phyloP scores from a whole-genome alignment of 2,113 vertebrate species.

The Nothocercus nigrocapillus region DNA sequence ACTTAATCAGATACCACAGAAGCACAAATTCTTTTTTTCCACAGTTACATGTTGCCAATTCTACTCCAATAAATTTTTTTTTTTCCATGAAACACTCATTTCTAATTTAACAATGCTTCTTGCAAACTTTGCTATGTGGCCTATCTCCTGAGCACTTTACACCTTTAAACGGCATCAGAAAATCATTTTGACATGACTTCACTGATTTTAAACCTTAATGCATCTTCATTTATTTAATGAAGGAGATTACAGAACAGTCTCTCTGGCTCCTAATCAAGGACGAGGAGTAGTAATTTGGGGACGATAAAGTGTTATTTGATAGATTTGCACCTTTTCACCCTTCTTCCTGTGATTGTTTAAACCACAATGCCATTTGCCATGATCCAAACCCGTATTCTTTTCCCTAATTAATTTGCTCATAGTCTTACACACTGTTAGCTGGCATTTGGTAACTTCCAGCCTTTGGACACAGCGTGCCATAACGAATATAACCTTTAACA shows the following conservation, averaged over 20 bases:
- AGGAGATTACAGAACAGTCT: neutral
- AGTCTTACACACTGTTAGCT: neutral
- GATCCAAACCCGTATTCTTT: neutral
- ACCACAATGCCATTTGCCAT: neutral
- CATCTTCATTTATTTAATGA: neutral
- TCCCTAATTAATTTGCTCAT: constrained; percentile 45
- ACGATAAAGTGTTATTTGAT: neutral
- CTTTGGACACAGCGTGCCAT: constrained; percentile 13
- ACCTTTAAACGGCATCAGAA: neutral
- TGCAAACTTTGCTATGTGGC: neutral
- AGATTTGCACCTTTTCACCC: neutral
- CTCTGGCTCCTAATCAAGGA: neutral
- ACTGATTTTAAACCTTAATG: neutral
- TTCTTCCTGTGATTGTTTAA: neutral
- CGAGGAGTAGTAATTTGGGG: neutral
- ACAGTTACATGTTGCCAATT: neutral
- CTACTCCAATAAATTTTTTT: neutral
- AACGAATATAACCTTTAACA: constrained; percentile 59
- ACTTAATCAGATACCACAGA: neutral
- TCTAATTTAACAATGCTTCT: neutral
- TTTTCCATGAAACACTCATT: neutral
- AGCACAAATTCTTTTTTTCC: neutral
- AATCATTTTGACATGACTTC: neutral
- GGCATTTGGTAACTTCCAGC: constrained; percentile 42
- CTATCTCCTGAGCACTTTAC: neutral